Evolutionary conservation across 2,797 vertebrate genomes (phyloP), one percentile per base, ranked within the genome.

Genomic region (Ctenochaetus hawaiiensis): DNA sequence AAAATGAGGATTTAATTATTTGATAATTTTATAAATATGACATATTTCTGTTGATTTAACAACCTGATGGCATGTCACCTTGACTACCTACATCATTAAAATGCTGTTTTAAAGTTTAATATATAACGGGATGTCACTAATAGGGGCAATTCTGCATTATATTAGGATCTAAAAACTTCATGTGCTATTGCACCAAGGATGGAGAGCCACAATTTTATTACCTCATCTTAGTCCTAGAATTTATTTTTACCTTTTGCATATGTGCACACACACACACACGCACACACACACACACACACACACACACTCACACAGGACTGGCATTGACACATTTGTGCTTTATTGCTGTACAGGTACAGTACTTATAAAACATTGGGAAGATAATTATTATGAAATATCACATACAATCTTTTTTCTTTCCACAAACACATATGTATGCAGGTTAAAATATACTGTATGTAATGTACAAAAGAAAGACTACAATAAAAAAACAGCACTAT

Each of bases 311-410:
- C 10, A 41, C 39, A 9, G 39, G 22, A 80, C 72, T 56, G 66
- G 77, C 78, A 70, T 83, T 85, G 92, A 94, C 93, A 94, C 93
- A 82, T 70, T 87, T 95, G 92, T 94, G 94, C 90, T 96, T 96
- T 96, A 96, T 96, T 96, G 95, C 95, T 96, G 93, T 95, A 96
- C 94, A 95, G 69, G 87, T 92, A 94, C 89, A 90, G 91, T 91
- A 93, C 90, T 93, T 95, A 94, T 92, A 95, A 95, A 96, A 96
- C 92, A 94, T 93, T 90, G 85, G 90, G 84, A 91, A 94, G 89
- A 90, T 92, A 91, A 92, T 88, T 83, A 90, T 93, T 94, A 92
- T 93, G 93, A 94, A 93, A 92, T 86, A 92, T 91, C 89, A 94
- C 92, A 88, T 90, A 89, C 81, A 75, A 89, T 91, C 74, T 81